Conservation (phyloP, 1,140 invertebrate species). For the Ips typographus region DNA sequence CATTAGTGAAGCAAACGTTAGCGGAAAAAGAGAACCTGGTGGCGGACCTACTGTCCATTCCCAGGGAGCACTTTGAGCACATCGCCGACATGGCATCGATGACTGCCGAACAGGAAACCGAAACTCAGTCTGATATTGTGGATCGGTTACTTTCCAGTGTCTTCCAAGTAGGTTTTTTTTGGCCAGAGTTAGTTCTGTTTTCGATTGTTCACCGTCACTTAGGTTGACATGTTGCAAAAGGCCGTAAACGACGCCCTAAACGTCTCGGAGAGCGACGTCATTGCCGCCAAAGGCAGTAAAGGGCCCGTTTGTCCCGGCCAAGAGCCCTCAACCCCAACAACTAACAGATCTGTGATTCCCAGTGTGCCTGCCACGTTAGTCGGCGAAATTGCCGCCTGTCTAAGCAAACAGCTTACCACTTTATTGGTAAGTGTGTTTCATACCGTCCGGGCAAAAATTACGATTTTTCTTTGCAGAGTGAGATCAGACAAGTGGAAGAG, state of each 20-base stretch:
- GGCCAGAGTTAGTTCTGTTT: background rate
- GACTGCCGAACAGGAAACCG: constrained; percentile 26
- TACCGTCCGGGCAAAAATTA: background rate
- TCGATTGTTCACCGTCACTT: background rate
- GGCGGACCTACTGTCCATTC: constrained; percentile 75
- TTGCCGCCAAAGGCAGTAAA: constrained; percentile 46
- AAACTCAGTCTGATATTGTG: constrained; percentile 20
- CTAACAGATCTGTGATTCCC: constrained; percentile 20
- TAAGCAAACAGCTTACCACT: constrained; percentile 61
- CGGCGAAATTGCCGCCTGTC: constrained; percentile 55
- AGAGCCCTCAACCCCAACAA: constrained; percentile 15
- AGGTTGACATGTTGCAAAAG: constrained; percentile 54
- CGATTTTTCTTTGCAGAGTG: constrained; percentile 57
- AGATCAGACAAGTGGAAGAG: constrained; percentile 72
- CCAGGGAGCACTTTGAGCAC: constrained; percentile 67
- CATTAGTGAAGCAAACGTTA: constrained; percentile 68
- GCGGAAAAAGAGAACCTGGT: constrained; percentile 73
- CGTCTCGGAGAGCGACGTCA: constrained; percentile 56
- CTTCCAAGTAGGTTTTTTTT: constrained; percentile 54
- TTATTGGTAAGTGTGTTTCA: constrained; percentile 55
- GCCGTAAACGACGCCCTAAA: constrained; percentile 56
- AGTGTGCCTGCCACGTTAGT: constrained; percentile 56
- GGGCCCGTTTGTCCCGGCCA: constrained; percentile 42
- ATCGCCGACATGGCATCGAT: constrained; percentile 65
- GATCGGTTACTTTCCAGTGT: constrained; percentile 72